phyloP scores from a whole-genome alignment of 92 coral and sea anemone genomes.

The Porites evermanni region DNA sequence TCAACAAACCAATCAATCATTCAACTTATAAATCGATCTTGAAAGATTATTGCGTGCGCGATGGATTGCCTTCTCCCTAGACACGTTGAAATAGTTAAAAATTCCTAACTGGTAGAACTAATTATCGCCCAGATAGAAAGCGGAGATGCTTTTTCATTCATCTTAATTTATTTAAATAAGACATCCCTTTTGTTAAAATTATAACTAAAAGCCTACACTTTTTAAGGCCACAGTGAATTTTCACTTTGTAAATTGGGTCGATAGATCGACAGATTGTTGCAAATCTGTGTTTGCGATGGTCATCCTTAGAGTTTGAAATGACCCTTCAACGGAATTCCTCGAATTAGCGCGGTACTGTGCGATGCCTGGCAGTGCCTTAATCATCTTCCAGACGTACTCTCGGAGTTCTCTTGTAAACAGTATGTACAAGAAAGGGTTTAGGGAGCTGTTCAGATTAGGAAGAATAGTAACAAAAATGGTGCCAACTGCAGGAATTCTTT shows the following conservation, averaged over 20 bases:
- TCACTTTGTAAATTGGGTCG: no score
- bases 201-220: no score
- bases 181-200: no score
- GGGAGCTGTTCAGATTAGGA: conserved; percentile 81
- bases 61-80: neutral
- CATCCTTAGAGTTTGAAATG: neutral
- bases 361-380: conserved; percentile 16
- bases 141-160: neutral
- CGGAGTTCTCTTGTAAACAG: conserved; percentile 81
- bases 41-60: no score
- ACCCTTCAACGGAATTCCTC: neutral
- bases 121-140: neutral
- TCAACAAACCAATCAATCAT: no score
- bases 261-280: neutral
- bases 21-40: no score
- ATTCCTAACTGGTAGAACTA: neutral
- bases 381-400: conserved; percentile 36
- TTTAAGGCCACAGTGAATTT: no score
- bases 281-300: neutral
- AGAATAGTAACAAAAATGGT: conserved; percentile 61
- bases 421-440: conserved; percentile 83
- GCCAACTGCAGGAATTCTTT: neutral
- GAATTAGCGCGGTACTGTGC: neutral
- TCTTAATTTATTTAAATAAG: neutral
- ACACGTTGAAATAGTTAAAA: neutral